phyloP scores from a whole-genome alignment of 37 sponge, comb jelly and placozoan genomes.

The Cladorhizidae sp. region DNA sequence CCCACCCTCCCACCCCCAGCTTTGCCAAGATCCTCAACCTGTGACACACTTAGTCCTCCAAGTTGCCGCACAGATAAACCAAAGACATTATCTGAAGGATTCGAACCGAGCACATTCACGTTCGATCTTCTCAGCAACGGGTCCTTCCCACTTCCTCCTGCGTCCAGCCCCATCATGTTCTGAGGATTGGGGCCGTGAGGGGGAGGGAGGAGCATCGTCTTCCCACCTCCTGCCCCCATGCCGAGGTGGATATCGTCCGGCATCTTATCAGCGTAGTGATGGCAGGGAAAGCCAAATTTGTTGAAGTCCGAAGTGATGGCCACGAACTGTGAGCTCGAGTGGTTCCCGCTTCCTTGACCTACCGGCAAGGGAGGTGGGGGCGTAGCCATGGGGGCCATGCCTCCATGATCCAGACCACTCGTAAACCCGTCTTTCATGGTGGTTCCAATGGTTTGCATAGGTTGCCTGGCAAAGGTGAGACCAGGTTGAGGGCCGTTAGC shows the following conservation, averaged over 20 bases:
- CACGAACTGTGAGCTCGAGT: background rate
- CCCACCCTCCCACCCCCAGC: background rate
- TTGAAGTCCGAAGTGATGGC: background rate
- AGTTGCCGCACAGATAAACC: background rate
- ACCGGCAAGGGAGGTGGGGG: background rate
- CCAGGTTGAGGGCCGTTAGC: slow-evolving; percentile 1
- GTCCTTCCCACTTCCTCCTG: background rate
- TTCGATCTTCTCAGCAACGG: background rate
- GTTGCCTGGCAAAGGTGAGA: slow-evolving; percentile 18
- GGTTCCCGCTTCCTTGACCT: no score
- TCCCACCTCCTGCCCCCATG: background rate
- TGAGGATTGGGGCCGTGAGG: background rate
- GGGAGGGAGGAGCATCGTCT: slow-evolving; percentile 4
- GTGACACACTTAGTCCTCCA: background rate
- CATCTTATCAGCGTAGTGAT: background rate
- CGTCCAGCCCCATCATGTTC: background rate
- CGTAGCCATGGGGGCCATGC: background rate
- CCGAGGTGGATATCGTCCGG: background rate
- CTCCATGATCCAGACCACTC: background rate
- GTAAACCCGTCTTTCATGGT: slow-evolving; percentile 8
- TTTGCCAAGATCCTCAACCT: background rate
- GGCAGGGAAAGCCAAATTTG: background rate
- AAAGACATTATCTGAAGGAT: background rate
- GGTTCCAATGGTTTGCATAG: background rate
- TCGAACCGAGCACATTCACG: background rate